Conservation (phyloP, 2,113 vertebrate genomes). For the Austrofundulus limnaeus region DNA sequence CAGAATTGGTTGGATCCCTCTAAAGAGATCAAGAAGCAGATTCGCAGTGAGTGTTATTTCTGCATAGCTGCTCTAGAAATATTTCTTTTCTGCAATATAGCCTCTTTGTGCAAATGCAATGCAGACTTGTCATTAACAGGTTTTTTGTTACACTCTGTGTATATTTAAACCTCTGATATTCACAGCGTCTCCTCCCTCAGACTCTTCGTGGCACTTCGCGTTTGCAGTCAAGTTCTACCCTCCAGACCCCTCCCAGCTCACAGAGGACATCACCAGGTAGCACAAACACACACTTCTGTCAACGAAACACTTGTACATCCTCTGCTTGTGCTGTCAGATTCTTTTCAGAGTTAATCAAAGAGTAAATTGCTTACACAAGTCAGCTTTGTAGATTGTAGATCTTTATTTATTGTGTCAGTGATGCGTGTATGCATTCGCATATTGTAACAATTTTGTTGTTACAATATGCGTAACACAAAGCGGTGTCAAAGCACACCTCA, state of each 20-base stretch:
- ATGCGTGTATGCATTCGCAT: conserved; percentile 31
- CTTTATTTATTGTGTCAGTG: conserved; percentile 11
- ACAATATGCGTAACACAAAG: conserved; percentile 24
- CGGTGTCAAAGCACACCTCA: conserved; percentile 53
- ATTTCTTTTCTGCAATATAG: conserved; percentile 14
- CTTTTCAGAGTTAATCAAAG: conserved; percentile 24
- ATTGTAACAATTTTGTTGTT: conserved; percentile 39
- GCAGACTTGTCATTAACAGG: background rate
- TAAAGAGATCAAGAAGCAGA: conserved; percentile 99
- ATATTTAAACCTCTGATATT: conserved; percentile 4
- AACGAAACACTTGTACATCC: background rate
- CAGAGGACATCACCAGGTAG: conserved; percentile 97
- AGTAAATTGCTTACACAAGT: conserved; percentile 15
- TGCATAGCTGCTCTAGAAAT: conserved; percentile 2
- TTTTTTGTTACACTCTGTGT: background rate
- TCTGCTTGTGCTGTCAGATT: conserved; percentile 20
- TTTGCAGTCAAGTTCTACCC: conserved; percentile 98
- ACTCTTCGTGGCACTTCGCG: conserved; percentile 90
- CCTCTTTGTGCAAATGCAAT: background rate
- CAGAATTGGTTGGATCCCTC: conserved; percentile 97
- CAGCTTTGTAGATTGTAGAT: conserved; percentile 13
- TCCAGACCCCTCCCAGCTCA: conserved; percentile 95
- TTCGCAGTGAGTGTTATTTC: conserved; percentile 88
- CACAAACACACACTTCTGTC: background rate
- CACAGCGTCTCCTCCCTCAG: conserved; percentile 68